These are phyloP conservation scores for Molanna angustata DNA, from an alignment of 2,888 invertebrate species.

Conservation along the genomic window DNA sequence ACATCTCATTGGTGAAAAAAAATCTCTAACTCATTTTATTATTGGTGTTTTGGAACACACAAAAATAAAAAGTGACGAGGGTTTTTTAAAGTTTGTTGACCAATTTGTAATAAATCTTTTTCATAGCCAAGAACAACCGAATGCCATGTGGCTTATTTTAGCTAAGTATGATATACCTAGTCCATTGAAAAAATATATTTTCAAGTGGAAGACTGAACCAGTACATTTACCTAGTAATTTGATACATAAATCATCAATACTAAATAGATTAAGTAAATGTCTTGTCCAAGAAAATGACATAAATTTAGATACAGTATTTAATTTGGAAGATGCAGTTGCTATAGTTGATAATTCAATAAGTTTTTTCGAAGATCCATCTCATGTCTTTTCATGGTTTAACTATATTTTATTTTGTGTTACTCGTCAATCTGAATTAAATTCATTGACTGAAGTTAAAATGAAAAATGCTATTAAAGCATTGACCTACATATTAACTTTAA, in stretches of 20 bases:
- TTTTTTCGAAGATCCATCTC: constrained; percentile 33
- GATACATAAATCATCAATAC: constrained; percentile 39
- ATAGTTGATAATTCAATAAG: not conserved
- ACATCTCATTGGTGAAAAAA: not conserved
- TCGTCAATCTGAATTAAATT: constrained; percentile 15
- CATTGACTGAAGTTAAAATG: constrained; percentile 18
- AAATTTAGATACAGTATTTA: constrained; percentile 41
- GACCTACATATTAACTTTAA: constrained; percentile 5
- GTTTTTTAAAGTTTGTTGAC: constrained; percentile 44
- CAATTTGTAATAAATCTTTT: constrained; percentile 52
- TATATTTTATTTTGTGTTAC: constrained; percentile 24
- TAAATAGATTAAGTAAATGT: constrained; percentile 46
- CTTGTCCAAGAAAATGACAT: constrained; percentile 44
- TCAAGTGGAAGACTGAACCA: constrained; percentile 48
- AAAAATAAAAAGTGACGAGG: constrained; percentile 40
- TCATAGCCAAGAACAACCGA: constrained; percentile 57
- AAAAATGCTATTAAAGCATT: constrained; percentile 17
- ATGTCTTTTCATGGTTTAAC: constrained; percentile 26
- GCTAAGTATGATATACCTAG: constrained; percentile 46
- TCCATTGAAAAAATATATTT: constrained; percentile 50
- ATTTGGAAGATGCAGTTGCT: constrained; percentile 3
- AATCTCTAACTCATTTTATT: constrained; percentile 30
- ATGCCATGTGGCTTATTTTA: constrained; percentile 50
- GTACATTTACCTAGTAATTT: constrained; percentile 41
- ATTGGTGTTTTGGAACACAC: constrained; percentile 32